Conservation (phyloP, 2,113 vertebrate genomes). For the Callipepla squamata region DNA sequence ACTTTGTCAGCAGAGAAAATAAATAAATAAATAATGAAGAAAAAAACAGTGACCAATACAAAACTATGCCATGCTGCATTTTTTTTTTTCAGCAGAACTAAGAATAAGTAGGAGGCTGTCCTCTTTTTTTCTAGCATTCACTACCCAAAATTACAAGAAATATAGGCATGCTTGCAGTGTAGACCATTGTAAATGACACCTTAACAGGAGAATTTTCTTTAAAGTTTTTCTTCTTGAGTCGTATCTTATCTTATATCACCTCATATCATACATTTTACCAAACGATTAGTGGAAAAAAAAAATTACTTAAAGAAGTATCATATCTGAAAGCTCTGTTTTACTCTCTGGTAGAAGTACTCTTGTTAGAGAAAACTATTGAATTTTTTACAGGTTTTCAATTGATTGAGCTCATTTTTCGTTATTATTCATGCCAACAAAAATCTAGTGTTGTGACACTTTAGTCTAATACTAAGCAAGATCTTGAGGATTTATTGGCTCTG, state of each 20-base stretch:
- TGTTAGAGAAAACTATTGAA: neutral
- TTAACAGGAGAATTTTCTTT: neutral
- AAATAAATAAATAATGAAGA: neutral
- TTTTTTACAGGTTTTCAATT: neutral
- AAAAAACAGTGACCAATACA: neutral
- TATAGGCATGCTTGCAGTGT: neutral
- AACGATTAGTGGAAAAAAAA: neutral
- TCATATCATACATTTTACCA: neutral
- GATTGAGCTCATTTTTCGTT: neutral
- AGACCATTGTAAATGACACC: neutral
- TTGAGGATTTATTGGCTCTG: neutral
- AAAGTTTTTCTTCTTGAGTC: neutral
- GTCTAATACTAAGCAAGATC: neutral
- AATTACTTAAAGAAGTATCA: neutral
- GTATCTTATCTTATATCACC: neutral
- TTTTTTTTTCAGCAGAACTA: neutral
- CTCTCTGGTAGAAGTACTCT: fast-evolving
- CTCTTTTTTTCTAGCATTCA: neutral
- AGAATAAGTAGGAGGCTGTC: neutral
- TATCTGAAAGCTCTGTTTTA: neutral
- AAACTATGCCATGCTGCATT: neutral
- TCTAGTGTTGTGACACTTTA: neutral
- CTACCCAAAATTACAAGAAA: neutral
- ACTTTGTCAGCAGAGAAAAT: neutral
- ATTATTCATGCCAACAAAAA: neutral